Base-by-base conservation (phyloP, 1,140 invertebrate species). In the Varroa destructor region DNA sequence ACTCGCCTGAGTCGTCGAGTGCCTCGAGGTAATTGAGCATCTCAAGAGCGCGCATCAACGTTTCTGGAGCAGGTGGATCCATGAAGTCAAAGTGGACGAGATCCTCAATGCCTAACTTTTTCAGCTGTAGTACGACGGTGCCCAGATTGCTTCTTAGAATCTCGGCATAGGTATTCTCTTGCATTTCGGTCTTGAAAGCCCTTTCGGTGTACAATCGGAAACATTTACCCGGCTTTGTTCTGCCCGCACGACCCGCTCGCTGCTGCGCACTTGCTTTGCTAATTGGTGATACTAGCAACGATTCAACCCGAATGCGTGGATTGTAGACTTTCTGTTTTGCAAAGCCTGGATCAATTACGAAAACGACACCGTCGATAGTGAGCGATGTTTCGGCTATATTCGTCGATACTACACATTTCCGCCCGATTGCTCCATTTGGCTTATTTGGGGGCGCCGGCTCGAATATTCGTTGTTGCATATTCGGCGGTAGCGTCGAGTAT, bases 331-430 rank as follows among this genome's bases (percentile, higher is more conserved):
- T 99, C 80, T 99, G 97, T 80, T 99, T 99, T 0, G 95, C 93
- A 84, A 99, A 99, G 14, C 97, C 97, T n/a, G 97, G 95, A 83
- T 99, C 97, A 78, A 99, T 99, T 0, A 99, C 97, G 82, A 97
- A 99, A 5, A 99, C 96, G n/a, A 99, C 94, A 73, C 97, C 97
- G 78, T 99, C 97, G 77, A 99, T 99, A 0, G 97, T 99, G 3
- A 99, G 82, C 0, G 95, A 99, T 0, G 97, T 99, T 83, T 99
- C 97, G 0, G 97, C 97, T 76, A 99, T 99, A 79, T 99, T 99
- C 0, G 97, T 99, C 0, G 95, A 97, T 0, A 99, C 92, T 0
- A 99, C 95, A 37, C 95, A 75, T 75, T 98, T 97, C 36, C 93
- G 83, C 0, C 96, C 94, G 72, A 99, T 91, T 0, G 90, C 92